These are phyloP conservation scores for Palythoa grandiflora DNA, from an alignment of 92 coral and sea anemone species.

Conservation along the genomic window DNA sequence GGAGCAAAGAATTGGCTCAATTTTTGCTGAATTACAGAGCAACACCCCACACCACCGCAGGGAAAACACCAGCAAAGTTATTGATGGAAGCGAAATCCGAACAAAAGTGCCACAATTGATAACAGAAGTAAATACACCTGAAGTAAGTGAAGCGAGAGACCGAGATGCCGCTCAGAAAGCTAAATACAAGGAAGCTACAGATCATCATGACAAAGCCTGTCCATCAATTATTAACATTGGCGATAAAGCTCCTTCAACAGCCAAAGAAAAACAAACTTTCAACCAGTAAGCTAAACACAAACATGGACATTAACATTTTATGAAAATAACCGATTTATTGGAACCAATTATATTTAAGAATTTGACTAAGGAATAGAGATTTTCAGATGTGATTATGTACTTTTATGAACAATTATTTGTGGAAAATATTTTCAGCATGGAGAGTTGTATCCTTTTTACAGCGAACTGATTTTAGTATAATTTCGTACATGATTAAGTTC, in stretches of 20 bases:
- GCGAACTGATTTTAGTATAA: too few relatives aligned
- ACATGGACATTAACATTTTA: too few relatives aligned
- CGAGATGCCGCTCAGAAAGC: background rate
- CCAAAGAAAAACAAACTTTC: slow-evolving; percentile 37
- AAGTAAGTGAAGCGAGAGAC: slow-evolving; percentile 1
- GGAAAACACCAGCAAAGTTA: slow-evolving; percentile 5
- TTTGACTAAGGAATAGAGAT: too few relatives aligned
- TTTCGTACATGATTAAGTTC: too few relatives aligned
- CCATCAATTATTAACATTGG: slow-evolving; percentile 25
- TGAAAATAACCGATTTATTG: too few relatives aligned
- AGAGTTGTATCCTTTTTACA: too few relatives aligned
- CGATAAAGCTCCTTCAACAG: slow-evolving; percentile 57
- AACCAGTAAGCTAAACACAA: background rate
- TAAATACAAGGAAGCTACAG: background rate
- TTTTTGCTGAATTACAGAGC: slow-evolving; percentile 53
- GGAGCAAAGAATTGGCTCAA: slow-evolving; percentile 32
- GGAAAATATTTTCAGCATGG: too few relatives aligned
- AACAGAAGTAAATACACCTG: background rate
- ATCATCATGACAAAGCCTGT: slow-evolving; percentile 27
- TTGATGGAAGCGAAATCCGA: background rate
- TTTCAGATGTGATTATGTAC: too few relatives aligned
- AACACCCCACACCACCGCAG: slow-evolving; percentile 41
- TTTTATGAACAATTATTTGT: too few relatives aligned
- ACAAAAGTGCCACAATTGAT: background rate
- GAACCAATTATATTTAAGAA: too few relatives aligned